Evolutionary conservation across 1,140 invertebrate species (phyloP), one percentile per base, ranked within the genome.

Genomic region (Brachionus koreanus): DNA sequence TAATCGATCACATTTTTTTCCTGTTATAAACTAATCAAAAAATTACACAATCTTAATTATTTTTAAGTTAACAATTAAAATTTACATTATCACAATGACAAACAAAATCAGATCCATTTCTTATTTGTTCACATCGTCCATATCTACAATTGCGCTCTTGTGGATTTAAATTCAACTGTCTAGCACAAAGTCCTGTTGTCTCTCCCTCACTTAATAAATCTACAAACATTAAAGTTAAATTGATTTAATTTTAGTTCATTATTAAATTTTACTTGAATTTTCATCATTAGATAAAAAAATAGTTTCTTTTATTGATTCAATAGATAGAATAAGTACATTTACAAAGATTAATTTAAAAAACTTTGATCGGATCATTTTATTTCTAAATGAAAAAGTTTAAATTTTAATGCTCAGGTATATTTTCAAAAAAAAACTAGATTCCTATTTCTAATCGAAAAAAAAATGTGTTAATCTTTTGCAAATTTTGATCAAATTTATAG

Each of bases 91-190:
- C 76, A 39, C 79, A 82, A 52, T 82, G 79, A 12, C 79, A 82
- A 49, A 69, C 79, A 39, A 63, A 82, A n/a, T 82, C 79, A 12
- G 79, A 67, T 13, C 79, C 79, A 43, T 79, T 79, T 65, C 57
- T 63, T 19, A 67, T 72, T 46, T 82, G 39, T 33, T 82, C 79
- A 42, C 79, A 82, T 16, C 16, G 57, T 29, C 79, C 79, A 67
- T 82, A 82, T 25, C 79, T 25, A 52, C 79, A 82, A 67, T 82
- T 82, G 23, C 63, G 39, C 43, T 67, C 61, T 33, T 69, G 76
- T 37, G 33, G 49, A 42, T 42, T 39, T 13, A 19, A 13, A 61
- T 61, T 79, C 2, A 61, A 42, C 16, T 79, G 76, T 13, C 19
- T 29, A 5, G 46, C n/a, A 35, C 76, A 79, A 25, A 49, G 1